These are phyloP conservation scores for Potamilus streckersoni DNA, from an alignment of 1,140 invertebrate genomes.

Conservation along the genomic window DNA sequence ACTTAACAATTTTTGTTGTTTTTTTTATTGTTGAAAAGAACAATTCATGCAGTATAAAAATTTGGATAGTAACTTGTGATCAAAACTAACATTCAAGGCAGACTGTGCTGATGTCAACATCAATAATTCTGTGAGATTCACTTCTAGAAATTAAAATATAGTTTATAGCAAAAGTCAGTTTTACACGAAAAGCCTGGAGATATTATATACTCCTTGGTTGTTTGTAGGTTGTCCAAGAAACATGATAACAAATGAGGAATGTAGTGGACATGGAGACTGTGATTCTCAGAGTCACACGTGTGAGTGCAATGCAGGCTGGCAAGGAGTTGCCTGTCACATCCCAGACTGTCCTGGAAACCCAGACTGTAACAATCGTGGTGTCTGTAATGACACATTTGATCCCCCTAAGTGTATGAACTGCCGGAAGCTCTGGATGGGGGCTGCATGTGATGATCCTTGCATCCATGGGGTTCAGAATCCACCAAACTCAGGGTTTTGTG, in stretches of 20 bases:
- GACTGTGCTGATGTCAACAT: too few species aligned
- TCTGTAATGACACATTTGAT: conserved; percentile 41
- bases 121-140: too few species aligned
- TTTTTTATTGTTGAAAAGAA: too few species aligned
- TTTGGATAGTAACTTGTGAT: too few species aligned
- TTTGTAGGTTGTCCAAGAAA: conserved; percentile 49
- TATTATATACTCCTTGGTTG: too few species aligned
- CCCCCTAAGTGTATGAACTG: conserved; percentile 51
- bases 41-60: too few species aligned
- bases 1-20: too few species aligned
- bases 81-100: too few species aligned
- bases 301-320: conserved; percentile 52
- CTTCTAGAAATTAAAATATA: too few species aligned
- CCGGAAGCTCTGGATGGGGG: conserved; percentile 50
- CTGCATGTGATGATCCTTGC: conserved; percentile 53
- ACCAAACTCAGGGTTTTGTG: conserved; percentile 41
- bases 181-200: too few species aligned
- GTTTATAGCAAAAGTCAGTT: too few species aligned
- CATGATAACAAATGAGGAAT: conserved; percentile 41
- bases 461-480: conserved; percentile 48
- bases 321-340: conserved; percentile 51
- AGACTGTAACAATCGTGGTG: conserved; percentile 47
- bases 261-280: conserved; percentile 53
- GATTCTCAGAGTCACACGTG: conserved; percentile 45
- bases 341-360: conserved; percentile 56